phyloP scores from a whole-genome alignment of 1,140 invertebrate species.

The Cydia fagiglandana region DNA sequence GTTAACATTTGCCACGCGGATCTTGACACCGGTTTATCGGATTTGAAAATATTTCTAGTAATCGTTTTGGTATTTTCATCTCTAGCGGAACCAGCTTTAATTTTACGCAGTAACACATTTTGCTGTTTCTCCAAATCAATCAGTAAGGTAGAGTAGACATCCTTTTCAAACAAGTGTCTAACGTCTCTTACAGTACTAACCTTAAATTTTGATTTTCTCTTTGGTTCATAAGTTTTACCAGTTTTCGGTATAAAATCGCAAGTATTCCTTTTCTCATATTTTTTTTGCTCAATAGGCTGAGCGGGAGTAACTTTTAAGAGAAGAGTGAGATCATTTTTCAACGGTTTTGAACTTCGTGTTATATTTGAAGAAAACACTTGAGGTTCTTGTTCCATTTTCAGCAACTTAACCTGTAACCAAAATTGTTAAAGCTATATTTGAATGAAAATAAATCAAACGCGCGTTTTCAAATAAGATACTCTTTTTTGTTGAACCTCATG shows the following conservation, averaged over 20 bases:
- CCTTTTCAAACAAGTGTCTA: slow-evolving; percentile 58
- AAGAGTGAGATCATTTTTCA: slow-evolving; percentile 59
- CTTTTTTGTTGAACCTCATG: no score
- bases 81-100: slow-evolving; percentile 54
- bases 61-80: slow-evolving; percentile 56
- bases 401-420: slow-evolving; percentile 40
- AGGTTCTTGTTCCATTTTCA: slow-evolving; percentile 50
- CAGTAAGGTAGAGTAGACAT: slow-evolving; percentile 53
- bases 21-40: slow-evolving; percentile 55
- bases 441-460: no score
- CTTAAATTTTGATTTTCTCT: slow-evolving; percentile 60
- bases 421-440: background rate
- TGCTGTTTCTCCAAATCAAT: slow-evolving; percentile 61
- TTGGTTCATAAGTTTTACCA: slow-evolving; percentile 63
- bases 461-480: no score
- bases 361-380: slow-evolving; percentile 63
- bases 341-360: slow-evolving; percentile 42
- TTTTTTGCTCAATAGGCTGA: slow-evolving; percentile 43
- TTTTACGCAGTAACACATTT: slow-evolving; percentile 64
- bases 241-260: slow-evolving; percentile 58
- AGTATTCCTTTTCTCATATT: slow-evolving; percentile 32
- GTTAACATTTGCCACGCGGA: slow-evolving; percentile 68
- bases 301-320: slow-evolving; percentile 52
- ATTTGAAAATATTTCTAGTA: slow-evolving; percentile 57
- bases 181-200: slow-evolving; percentile 68